Evolutionary conservation across 2,113 vertebrate genomes (phyloP).

Genomic region (Ariopsis seemanni): DNA sequence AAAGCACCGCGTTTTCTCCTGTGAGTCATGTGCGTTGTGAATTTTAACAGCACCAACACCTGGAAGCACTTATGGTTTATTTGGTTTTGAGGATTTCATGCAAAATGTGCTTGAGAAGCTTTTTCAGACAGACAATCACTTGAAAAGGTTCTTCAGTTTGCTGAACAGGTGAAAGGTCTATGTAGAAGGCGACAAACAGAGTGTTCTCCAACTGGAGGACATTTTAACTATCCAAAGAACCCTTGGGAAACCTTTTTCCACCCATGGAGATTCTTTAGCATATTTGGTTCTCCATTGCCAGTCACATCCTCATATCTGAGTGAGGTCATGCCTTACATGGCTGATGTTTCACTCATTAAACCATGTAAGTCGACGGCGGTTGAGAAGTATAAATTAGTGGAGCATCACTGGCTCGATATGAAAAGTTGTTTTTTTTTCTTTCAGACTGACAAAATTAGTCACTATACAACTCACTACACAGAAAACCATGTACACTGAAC

Average conservation of each 20-base stretch:
- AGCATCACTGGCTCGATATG: not conserved
- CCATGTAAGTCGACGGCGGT: not conserved
- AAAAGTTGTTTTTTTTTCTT: not conserved
- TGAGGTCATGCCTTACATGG: not conserved
- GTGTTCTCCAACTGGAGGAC: not conserved
- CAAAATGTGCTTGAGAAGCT: not conserved
- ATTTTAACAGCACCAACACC: not conserved
- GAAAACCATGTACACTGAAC: not conserved
- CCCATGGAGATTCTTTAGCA: not conserved
- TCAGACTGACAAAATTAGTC: no score
- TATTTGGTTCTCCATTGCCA: not conserved
- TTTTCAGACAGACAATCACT: not conserved
- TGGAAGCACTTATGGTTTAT: not conserved
- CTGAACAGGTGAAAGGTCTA: not conserved
- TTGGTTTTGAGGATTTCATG: not conserved
- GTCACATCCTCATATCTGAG: not conserved
- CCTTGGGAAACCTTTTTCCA: not conserved
- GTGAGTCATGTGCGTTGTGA: not conserved
- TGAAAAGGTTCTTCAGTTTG: not conserved
- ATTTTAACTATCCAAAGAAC: not conserved
- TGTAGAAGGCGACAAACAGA: not conserved
- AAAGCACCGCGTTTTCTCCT: not conserved
- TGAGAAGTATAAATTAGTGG: not conserved
- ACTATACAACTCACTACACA: not conserved
- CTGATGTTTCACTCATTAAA: not conserved